phyloP scores from a whole-genome alignment of 2,113 vertebrate species.

The Dasyurus viverrinus region DNA sequence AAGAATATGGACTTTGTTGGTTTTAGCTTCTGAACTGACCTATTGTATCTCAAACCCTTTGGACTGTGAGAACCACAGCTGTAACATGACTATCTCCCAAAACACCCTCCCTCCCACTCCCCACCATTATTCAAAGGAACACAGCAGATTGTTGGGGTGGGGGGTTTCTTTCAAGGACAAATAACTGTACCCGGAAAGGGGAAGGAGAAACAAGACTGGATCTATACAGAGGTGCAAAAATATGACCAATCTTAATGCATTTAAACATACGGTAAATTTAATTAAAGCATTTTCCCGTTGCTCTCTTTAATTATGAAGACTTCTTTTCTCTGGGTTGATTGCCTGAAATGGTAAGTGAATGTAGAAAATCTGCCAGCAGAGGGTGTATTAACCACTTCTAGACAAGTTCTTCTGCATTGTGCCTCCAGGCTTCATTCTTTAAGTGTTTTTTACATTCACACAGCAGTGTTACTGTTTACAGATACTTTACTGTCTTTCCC shows the following conservation, averaged over 20 bases:
- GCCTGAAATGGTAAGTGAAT: slow-evolving; percentile 29
- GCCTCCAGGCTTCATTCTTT: slow-evolving; percentile 21
- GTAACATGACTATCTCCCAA: background rate
- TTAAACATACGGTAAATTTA: slow-evolving; percentile 35
- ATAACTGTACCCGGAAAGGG: background rate
- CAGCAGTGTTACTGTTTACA: slow-evolving; percentile 48
- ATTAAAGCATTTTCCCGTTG: background rate
- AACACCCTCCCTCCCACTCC: background rate
- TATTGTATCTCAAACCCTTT: background rate
- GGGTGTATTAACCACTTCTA: slow-evolving; percentile 41
- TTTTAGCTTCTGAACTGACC: slow-evolving; percentile 17
- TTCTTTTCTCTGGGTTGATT: slow-evolving; percentile 21
- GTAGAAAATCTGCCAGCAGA: slow-evolving; percentile 52
- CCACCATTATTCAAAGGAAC: background rate
- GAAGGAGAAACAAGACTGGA: slow-evolving; percentile 10
- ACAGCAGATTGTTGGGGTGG: background rate
- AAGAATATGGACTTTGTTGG: background rate
- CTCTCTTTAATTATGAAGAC: slow-evolving; percentile 38
- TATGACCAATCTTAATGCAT: slow-evolving; percentile 35
- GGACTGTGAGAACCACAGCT: background rate
- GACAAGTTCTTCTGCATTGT: background rate
- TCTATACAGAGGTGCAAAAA: slow-evolving; percentile 14
- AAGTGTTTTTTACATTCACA: slow-evolving; percentile 47
- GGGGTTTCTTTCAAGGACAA: slow-evolving; percentile 14
- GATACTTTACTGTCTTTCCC: slow-evolving; percentile 70